Percentiles rank a stretch among this genome's conserved stretches.
These are phyloP conservation scores for Ecliptopera silaceata DNA, from an alignment of 2,888 invertebrate genomes.

Conservation along the genomic window DNA sequence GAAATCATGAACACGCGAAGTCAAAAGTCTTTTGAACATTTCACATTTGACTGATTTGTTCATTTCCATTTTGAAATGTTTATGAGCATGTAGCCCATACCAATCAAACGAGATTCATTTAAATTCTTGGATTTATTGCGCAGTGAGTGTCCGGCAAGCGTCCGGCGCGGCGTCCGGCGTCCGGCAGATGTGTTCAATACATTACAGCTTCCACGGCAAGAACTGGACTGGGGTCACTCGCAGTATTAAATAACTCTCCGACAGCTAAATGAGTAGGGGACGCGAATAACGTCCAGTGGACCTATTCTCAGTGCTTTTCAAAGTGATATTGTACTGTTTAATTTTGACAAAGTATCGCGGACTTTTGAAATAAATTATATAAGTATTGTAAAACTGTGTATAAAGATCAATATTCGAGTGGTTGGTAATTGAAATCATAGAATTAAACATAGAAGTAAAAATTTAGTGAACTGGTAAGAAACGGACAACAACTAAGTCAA, in stretches of 20 bases:
- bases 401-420: too few species aligned
- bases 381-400: too few species aligned
- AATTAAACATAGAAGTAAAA: too few species aligned
- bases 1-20: background rate
- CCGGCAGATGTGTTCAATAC: constrained; percentile 78
- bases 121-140: constrained; percentile 68
- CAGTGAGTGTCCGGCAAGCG: constrained; percentile 47
- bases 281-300: constrained; percentile 53
- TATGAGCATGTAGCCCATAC: constrained; percentile 31
- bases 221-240: constrained; percentile 71
- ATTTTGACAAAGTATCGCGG: constrained; percentile 3
- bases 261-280: constrained; percentile 81
- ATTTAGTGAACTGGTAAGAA: too few species aligned
- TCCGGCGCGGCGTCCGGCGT: constrained; percentile 55
- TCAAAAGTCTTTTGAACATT: background rate
- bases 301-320: constrained; percentile 48
- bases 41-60: constrained; percentile 15
- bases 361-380: too few species aligned
- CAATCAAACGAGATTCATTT: constrained; percentile 45
- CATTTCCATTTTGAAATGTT: constrained; percentile 29
- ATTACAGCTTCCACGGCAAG: constrained; percentile 61
- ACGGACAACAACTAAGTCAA: too few species aligned
- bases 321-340: constrained; percentile 24
- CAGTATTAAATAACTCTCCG: constrained; percentile 80
- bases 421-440: too few species aligned